Evolutionary conservation across 2,797 vertebrate species (phyloP).

Genomic region (Cephalopachus bancanus): DNA sequence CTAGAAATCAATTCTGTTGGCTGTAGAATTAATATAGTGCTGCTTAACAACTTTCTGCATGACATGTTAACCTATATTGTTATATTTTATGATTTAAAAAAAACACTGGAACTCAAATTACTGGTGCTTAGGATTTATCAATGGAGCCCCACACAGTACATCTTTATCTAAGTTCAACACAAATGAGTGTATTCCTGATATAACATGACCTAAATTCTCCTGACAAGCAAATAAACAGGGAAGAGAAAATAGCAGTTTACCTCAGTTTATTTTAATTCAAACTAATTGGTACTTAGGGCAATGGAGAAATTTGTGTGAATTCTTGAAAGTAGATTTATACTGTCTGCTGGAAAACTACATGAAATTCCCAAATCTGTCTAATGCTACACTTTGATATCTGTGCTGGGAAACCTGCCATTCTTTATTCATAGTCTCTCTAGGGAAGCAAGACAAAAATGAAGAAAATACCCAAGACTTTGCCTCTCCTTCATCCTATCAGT

Average conservation of each 20-base stretch:
- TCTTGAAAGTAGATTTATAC: conserved; percentile 55
- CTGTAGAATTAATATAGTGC: neutral
- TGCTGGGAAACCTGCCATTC: neutral
- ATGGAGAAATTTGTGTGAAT: neutral
- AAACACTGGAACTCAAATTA: conserved; percentile 4
- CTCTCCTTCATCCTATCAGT: neutral
- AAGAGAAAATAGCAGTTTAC: conserved; percentile 16
- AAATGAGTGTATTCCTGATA: neutral
- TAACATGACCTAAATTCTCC: neutral
- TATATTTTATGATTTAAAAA: neutral
- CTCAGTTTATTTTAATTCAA: neutral
- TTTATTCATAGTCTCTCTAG: neutral
- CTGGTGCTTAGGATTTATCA: neutral
- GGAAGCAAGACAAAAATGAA: conserved; percentile 5
- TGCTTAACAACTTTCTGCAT: neutral
- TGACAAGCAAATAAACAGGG: conserved; percentile 24
- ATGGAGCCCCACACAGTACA: neutral
- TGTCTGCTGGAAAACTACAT: neutral
- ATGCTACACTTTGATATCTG: neutral
- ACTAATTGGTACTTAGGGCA: neutral
- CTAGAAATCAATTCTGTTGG: neutral
- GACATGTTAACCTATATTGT: neutral
- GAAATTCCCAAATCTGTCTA: neutral
- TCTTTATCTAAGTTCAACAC: neutral
- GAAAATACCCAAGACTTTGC: neutral